Evolutionary conservation across 2,797 vertebrate genomes (phyloP), one percentile per base, ranked within the genome.

Genomic region (Pipistrellus nathusii): DNA sequence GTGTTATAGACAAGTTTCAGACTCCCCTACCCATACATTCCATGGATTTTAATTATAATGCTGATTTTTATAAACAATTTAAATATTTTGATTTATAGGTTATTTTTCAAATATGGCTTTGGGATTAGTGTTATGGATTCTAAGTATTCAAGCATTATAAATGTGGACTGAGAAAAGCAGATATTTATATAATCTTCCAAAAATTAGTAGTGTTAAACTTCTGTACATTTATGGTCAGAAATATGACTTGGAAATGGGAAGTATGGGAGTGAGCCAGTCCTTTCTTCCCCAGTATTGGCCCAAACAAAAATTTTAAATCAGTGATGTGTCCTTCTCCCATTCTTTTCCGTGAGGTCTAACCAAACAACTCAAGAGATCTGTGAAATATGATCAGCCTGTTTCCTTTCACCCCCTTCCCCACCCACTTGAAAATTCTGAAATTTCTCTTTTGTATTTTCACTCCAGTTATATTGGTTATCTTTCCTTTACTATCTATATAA

Each of bases 261-360:
- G 38, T 38, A 25, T 25, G 32, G 51, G 46, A 57, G 44, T 69
- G 59, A 93, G 27, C 62, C 53, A 62, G 53, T 92, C 2, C 0
- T 94, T 95, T 88, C 80, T 93, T 95, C 55, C 46, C 81, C 84
- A 86, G 91, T 96, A 94, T 96, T 73, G 62, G 27, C 75, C 71
- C 93, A 96, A 94, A n/a, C 91, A 94, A 95, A 93, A 76, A 96
- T 96, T 97, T 88, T 93, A 90, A 96, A 96, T 95, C 92, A 96
- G 71, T 94, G 94, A 75, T 86, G 55, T 90, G 73, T 90, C 66
- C 82, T 95, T 94, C 83, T 83, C 78, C 48, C 20, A 75, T 51
- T 75, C 62, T 95, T 93, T 71, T 97, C 95, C 92, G 89, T 88
- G 25, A 85, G 93, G 90, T 94, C 93, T 94, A 94, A 85, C 87